Base-by-base conservation (phyloP, 92 coral and sea anemone species). In the Heteractis magnifica region DNA sequence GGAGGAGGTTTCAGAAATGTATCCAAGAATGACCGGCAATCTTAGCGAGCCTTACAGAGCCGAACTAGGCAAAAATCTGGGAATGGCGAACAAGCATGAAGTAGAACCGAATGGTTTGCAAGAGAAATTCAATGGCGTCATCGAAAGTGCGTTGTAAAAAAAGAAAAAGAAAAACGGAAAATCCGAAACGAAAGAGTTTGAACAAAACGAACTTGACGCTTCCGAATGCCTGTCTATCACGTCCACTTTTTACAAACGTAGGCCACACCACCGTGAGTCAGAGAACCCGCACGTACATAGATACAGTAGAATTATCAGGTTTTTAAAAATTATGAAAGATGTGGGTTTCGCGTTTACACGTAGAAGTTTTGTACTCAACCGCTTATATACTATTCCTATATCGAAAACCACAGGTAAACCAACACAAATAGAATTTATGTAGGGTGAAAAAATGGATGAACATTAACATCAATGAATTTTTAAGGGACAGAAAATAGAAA, bases 21-120 rank as follows among this genome's bases (percentile, higher is more conserved):
- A 89, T 49, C 92, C 92, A 56, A 81, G 92, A 0, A 80, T 50
- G 6, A 83, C 92, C 4, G 92, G 92, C 3, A 84, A 89, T 71
- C 89, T 89, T 13, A 89, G 92, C 82, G 62, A 79, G 80, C 92
- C 92, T 9, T 85, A 85, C 76, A 71, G 89, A 49, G 86, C 74
- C 62, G 84, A 48, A 11, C 9, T 14, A 64, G 44, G 48, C 34
- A 10, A 44, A 7, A 14, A 65, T 0, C 60, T 26, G 49, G 77
- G 70, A 70, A 51, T 13, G 12, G 21, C 9, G 3, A 68, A 21
- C 73, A 16, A 62, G 70, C 23, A 68, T 68, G 73, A 68, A 68
- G 13, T 8, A 10, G 73, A 68, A 14, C 49, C 73, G 49, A 23
- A 68, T 6, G 14, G 4, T 21, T 68, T 23, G 49, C 73, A 68